A percentile compares a stretch with the other conserved stretches of the same genome.
Conservation (phyloP, 2,888 invertebrate genomes). For the Scelioninae gen. 1 region DNA sequence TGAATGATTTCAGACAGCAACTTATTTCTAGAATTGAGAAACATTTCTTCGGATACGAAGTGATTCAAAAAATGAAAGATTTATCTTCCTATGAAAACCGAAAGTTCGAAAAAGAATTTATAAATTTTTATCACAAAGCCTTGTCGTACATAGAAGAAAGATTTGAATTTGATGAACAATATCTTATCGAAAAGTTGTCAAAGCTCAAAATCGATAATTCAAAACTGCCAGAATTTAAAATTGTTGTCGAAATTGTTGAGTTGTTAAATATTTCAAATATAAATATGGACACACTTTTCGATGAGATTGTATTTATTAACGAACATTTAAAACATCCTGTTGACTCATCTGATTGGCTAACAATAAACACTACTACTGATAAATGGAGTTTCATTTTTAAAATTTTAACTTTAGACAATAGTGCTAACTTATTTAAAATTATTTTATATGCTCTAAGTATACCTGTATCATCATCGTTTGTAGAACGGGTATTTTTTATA, state of each 20-base stretch:
- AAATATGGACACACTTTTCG: not conserved
- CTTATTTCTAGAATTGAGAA: not conserved
- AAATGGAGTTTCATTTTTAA: not conserved
- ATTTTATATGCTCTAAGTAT: not conserved
- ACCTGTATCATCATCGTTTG: not conserved
- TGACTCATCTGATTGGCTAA: not conserved
- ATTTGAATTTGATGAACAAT: conserved; percentile 1
- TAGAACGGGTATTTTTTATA: not conserved
- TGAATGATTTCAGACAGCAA: not conserved
- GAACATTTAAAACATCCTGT: conserved; percentile 1
- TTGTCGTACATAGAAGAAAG: not conserved
- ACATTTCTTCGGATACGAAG: not conserved
- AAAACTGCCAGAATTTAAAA: conserved; percentile 2
- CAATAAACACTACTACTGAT: not conserved
- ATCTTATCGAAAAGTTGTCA: conserved; percentile 1
- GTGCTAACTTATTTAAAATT: not conserved
- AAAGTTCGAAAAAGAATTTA: conserved; percentile 1
- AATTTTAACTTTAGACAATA: not conserved
- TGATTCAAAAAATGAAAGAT: not conserved
- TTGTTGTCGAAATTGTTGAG: not conserved
- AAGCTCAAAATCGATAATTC: not conserved
- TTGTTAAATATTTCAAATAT: not conserved
- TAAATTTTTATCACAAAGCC: not conserved
- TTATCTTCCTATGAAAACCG: not conserved
- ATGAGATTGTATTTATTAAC: conserved; percentile 4